These are phyloP conservation scores for Zoanthus sociatus DNA, from an alignment of 92 coral and sea anemone species.

Conservation along the genomic window DNA sequence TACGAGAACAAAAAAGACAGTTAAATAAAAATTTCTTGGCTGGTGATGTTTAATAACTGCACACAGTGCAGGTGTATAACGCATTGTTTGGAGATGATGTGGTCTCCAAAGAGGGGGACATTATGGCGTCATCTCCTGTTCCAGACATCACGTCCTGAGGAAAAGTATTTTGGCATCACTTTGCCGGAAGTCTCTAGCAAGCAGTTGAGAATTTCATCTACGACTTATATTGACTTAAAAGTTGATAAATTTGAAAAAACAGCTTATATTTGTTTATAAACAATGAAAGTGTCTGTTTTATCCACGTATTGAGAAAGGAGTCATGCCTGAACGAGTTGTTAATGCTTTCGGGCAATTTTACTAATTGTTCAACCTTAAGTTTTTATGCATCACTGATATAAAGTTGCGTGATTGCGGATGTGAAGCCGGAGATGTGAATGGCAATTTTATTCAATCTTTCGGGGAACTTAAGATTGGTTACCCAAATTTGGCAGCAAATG, in stretches of 20 bases:
- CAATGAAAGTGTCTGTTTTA: neutral
- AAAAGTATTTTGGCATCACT: neutral
- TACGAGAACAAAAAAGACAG: too few relatives aligned
- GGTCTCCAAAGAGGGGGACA: neutral
- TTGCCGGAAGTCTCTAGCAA: neutral
- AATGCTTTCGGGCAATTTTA: constrained; percentile 10
- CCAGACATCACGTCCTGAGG: neutral
- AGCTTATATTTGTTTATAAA: constrained; percentile 15
- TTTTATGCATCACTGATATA: constrained; percentile 15
- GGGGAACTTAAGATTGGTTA: neutral
- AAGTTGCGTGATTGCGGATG: constrained; percentile 22
- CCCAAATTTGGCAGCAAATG: constrained; percentile 32
- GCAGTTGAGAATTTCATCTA: neutral
- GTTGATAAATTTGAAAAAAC: neutral
- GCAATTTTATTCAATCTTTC: neutral
- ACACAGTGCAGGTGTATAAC: neutral
- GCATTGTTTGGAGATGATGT: neutral
- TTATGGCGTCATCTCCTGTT: neutral
- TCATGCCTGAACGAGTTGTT: constrained; percentile 29
- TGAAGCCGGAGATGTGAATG: neutral
- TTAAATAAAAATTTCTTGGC: too few relatives aligned
- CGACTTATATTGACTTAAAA: neutral
- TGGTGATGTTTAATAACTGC: neutral
- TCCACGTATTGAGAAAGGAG: neutral
- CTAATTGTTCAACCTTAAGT: neutral